These are phyloP conservation scores for Hepsetus odoe DNA, from an alignment of 2,113 vertebrate species.

Conservation along the genomic window DNA sequence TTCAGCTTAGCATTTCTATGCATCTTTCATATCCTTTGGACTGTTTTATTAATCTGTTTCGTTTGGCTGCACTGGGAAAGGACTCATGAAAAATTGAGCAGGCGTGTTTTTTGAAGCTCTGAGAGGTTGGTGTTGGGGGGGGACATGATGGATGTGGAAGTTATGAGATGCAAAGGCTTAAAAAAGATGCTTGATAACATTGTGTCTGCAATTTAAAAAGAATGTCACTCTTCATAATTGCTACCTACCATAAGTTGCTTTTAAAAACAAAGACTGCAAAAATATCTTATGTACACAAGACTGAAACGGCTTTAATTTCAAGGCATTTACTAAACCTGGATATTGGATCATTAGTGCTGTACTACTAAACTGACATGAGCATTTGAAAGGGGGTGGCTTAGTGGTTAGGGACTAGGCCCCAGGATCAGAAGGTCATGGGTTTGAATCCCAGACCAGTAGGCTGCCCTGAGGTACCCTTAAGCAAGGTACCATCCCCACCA, in stretches of 20 bases:
- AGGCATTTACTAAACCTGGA: too few species aligned
- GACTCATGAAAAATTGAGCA: conserved; percentile 25
- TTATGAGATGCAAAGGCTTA: not conserved
- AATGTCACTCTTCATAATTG: not conserved
- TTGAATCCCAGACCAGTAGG: too few species aligned
- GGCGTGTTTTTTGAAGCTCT: not conserved
- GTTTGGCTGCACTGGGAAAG: not conserved
- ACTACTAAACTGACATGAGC: too few species aligned
- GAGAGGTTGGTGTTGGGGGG: not conserved
- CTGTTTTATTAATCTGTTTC: not conserved
- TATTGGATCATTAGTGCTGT: too few species aligned
- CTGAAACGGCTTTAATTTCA: too few species aligned
- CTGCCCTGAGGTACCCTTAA: too few species aligned
- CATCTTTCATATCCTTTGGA: not conserved
- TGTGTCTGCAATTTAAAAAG: not conserved
- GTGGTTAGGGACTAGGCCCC: too few species aligned
- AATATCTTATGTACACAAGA: too few species aligned
- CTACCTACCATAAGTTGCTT: not conserved
- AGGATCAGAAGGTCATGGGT: too few species aligned
- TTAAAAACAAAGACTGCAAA: too few species aligned
- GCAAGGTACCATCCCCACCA: too few species aligned
- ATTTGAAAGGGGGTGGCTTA: too few species aligned
- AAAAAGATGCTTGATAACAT: not conserved
- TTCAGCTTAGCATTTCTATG: not conserved
- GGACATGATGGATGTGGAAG: not conserved